Percentiles rank a stretch among this genome's conserved stretches.
Evolutionary conservation across 1,140 invertebrate genomes (phyloP).

Genomic region (Ditylenchus dipsaci): DNA sequence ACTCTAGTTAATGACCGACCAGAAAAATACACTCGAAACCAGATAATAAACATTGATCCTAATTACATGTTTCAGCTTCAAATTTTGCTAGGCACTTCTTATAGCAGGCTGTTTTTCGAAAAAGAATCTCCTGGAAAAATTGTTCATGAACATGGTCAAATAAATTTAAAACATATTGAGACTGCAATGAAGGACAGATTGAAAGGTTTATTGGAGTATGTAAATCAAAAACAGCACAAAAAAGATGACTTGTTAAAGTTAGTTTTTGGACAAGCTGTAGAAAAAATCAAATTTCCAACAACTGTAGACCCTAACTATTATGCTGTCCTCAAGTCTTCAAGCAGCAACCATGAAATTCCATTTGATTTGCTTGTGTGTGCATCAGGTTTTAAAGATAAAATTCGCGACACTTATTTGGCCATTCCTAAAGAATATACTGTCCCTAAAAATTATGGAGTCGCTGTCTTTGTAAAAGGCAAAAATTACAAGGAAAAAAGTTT

Average conservation of each 20-base stretch:
- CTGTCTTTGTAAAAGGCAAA: too few relatives aligned
- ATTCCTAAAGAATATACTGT: background rate
- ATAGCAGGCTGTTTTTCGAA: background rate
- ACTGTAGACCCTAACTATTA: background rate
- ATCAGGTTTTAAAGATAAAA: background rate
- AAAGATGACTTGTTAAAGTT: background rate
- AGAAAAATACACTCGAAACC: background rate
- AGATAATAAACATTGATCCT: background rate
- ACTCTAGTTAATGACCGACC: background rate
- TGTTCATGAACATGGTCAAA: background rate
- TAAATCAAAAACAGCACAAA: background rate
- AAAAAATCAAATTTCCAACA: background rate
- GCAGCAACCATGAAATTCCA: background rate
- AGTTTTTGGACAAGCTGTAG: background rate
- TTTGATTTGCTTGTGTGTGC: background rate
- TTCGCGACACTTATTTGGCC: background rate
- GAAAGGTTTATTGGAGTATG: background rate
- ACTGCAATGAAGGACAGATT: background rate
- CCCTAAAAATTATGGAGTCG: too few relatives aligned
- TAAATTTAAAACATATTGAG: background rate
- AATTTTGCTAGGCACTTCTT: background rate
- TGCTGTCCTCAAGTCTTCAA: too few relatives aligned
- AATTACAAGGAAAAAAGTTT: too few relatives aligned
- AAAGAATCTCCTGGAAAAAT: background rate
- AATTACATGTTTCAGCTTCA: background rate